Evolutionary conservation across 2,797 vertebrate genomes (phyloP).

Genomic region (Falco cherrug): DNA sequence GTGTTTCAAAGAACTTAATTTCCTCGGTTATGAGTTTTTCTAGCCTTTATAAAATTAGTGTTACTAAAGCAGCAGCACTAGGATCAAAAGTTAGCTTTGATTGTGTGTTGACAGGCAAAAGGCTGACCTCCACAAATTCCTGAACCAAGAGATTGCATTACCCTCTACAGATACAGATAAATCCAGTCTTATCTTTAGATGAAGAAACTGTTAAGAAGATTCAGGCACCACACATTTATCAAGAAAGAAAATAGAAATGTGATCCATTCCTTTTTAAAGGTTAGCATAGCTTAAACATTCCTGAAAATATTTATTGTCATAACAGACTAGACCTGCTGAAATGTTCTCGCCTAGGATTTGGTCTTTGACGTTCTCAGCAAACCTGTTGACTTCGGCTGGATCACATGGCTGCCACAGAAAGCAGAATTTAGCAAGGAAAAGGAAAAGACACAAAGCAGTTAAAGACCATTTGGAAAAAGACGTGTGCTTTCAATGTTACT

Average conservation of each 20-base stretch:
- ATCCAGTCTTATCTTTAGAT: conserved; percentile 54
- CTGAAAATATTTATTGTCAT: conserved; percentile 60
- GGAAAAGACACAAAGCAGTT: conserved; percentile 28
- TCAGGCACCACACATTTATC: conserved; percentile 20
- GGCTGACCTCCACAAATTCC: conserved; percentile 50
- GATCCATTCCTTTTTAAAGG: conserved; percentile 36
- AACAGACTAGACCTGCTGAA: conserved; percentile 34
- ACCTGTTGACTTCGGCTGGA: conserved; percentile 3
- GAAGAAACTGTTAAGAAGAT: conserved; percentile 43
- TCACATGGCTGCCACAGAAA: background rate
- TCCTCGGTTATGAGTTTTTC: background rate
- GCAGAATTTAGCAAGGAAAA: conserved; percentile 13
- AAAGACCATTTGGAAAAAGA: conserved; percentile 35
- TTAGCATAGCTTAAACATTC: conserved; percentile 49
- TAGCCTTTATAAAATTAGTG: background rate
- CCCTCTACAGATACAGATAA: conserved; percentile 21
- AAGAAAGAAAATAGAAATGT: conserved; percentile 51
- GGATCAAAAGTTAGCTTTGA: conserved; percentile 30
- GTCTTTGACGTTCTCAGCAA: conserved; percentile 35
- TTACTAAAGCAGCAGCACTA: conserved; percentile 14
- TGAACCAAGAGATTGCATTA: background rate
- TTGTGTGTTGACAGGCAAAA: conserved; percentile 30
- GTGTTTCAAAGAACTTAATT: background rate
- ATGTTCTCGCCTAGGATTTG: background rate
- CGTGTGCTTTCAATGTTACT: conserved; percentile 8